Evolutionary conservation across 2,888 invertebrate species (phyloP).

Genomic region (Siphonodentalium dalli): DNA sequence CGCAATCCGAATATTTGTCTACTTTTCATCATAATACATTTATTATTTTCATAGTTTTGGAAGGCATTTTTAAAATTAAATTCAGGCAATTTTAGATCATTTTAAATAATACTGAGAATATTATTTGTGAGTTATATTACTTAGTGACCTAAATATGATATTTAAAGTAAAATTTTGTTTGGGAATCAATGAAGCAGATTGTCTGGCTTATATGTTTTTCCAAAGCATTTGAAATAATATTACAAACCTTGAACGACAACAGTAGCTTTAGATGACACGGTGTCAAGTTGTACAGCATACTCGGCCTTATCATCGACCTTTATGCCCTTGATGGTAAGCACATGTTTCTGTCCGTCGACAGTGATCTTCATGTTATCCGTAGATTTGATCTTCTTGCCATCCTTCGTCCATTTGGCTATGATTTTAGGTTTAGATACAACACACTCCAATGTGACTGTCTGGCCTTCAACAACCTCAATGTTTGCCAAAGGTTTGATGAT

Average conservation of each 20-base stretch:
- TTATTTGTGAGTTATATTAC: no score
- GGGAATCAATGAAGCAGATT: no score
- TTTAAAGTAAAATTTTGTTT: no score
- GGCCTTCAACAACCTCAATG: slow-evolving; percentile 46
- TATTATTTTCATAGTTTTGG: no score
- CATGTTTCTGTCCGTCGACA: slow-evolving; percentile 71
- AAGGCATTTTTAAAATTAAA: no score
- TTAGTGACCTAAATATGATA: no score
- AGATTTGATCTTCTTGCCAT: slow-evolving; percentile 78
- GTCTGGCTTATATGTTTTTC: no score
- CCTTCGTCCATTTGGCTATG: slow-evolving; percentile 56
- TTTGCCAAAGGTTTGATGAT: slow-evolving; percentile 53
- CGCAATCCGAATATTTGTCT: no score
- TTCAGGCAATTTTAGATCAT: no score
- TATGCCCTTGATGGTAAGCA: slow-evolving; percentile 48
- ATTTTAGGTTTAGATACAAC: slow-evolving; percentile 55
- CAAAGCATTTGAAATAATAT: slow-evolving; percentile 1
- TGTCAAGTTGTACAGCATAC: slow-evolving; percentile 77
- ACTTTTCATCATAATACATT: no score
- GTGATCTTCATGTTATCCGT: slow-evolving; percentile 82
- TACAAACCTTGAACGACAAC: slow-evolving; percentile 76
- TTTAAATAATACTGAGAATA: no score
- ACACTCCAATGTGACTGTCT: slow-evolving; percentile 51
- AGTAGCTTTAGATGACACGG: slow-evolving; percentile 76
- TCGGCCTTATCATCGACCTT: slow-evolving; percentile 71